Percentiles rank a stretch among this genome's conserved stretches.
Conservation (phyloP, 2,113 vertebrate species). For the Callocephalon fimbriatum region DNA sequence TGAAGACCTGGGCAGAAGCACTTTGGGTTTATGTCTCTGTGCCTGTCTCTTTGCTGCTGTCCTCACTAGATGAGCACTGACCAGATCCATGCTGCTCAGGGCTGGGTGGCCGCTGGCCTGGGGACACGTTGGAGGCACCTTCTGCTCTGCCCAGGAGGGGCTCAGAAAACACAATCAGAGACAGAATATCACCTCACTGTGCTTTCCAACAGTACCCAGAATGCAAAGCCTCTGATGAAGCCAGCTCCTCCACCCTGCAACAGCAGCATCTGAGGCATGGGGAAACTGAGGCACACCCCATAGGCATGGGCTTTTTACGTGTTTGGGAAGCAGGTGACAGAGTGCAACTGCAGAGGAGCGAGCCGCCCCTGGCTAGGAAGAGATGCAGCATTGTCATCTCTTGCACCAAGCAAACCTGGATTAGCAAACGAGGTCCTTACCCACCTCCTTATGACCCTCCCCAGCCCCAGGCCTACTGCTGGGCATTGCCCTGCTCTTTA, state of each 20-base stretch:
- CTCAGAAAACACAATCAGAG: not conserved
- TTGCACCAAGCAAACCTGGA: accelerated
- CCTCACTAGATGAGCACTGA: not conserved
- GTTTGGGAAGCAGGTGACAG: not conserved
- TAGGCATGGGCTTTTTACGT: accelerated
- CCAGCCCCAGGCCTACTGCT: accelerated
- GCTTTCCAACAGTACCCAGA: not conserved
- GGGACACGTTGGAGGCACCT: not conserved
- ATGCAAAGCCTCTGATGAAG: accelerated
- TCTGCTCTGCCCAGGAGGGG: not conserved
- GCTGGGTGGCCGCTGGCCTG: accelerated
- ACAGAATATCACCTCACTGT: too few species aligned
- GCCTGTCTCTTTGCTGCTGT: too few species aligned
- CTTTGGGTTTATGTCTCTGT: not conserved
- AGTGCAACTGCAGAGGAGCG: accelerated
- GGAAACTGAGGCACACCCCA: conserved; percentile 36
- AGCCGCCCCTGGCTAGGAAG: not conserved
- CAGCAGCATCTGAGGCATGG: not conserved
- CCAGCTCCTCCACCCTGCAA: not conserved
- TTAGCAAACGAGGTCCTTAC: not conserved
- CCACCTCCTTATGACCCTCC: not conserved
- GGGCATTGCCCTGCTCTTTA: not conserved
- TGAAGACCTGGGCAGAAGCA: not conserved
- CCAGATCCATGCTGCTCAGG: not conserved
- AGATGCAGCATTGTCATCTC: accelerated